Base-by-base conservation (phyloP, 37 sponge, comb jelly and placozoan genomes). In the Cladorhizidae sp. region DNA sequence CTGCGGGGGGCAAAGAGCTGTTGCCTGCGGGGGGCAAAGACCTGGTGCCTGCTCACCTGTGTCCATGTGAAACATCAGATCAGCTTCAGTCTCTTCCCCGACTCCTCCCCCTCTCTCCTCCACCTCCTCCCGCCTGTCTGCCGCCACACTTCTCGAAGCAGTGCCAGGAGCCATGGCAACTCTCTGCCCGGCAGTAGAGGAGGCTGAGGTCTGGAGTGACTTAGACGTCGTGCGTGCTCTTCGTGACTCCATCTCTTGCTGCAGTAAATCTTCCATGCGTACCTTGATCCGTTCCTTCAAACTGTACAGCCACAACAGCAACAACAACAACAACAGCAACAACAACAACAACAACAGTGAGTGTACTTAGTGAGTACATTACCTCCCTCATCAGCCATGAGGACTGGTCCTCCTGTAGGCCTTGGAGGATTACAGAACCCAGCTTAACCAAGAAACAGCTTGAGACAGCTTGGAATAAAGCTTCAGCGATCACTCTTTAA, bases 271-370 rank as follows among this genome's bases (percentile, higher is more conserved):
- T 45, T 78, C 78, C 90, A 89, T 80, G 18, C 85, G 38, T n/a
- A 58, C 3, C 81, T 91, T 91, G 31, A 91, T 80, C 74, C 82
- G 83, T 1, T 75, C 76, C 69, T 82, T 91, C 57, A 82, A 76
- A 39, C 91, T 91, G 67, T 17, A 54, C 35, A 74, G 6, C 20
- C 3, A 67, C 39, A 67, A 26, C 49, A 45, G 9, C 49, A 45
- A 9, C n/a, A n/a, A n/a, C n/a, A n/a, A n/a, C n/a, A n/a, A n/a
- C n/a, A n/a, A n/a, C n/a, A n/a, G n/a, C n/a, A n/a, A n/a, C n/a
- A n/a, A n/a, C n/a, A n/a, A n/a, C n/a, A n/a, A n/a, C n/a, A n/a
- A n/a, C n/a, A n/a, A n/a, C n/a, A n/a, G n/a, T n/a, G n/a, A n/a
- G n/a, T n/a, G n/a, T n/a, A n/a, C n/a, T n/a, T n/a, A n/a, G n/a